Evolutionary conservation across 2,888 invertebrate species (phyloP).

Genomic region (Tinea pellionella): DNA sequence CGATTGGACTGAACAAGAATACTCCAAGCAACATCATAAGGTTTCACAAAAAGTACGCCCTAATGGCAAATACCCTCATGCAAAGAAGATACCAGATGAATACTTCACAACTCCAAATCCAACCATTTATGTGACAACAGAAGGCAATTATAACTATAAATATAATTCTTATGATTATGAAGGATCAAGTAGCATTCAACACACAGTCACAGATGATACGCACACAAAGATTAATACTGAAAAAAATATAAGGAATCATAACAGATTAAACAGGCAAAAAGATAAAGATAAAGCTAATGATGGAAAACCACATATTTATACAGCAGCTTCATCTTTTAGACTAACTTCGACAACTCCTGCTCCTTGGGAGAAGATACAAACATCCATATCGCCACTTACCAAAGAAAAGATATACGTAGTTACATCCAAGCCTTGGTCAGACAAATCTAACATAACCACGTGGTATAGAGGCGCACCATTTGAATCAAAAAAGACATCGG

Average conservation of each 20-base stretch:
- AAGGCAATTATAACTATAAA: slow-evolving; percentile 41
- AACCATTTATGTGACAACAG: slow-evolving; percentile 36
- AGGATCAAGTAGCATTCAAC: slow-evolving; percentile 55
- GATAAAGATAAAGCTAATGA: slow-evolving; percentile 31
- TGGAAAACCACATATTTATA: slow-evolving; percentile 47
- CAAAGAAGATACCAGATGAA: slow-evolving; percentile 83
- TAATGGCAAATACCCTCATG: slow-evolving; percentile 68
- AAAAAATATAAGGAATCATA: slow-evolving; percentile 41
- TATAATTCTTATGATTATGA: slow-evolving; percentile 59
- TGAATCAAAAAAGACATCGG: slow-evolving; percentile 41
- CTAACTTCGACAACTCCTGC: slow-evolving; percentile 52
- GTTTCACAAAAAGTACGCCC: slow-evolving; percentile 60
- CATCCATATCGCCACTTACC: slow-evolving; percentile 80
- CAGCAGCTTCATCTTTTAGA: slow-evolving; percentile 51
- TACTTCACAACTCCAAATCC: slow-evolving; percentile 76
- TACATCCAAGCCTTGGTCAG: slow-evolving; percentile 76
- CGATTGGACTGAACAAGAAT: slow-evolving; percentile 85
- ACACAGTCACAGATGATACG: slow-evolving; percentile 41
- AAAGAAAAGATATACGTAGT: slow-evolving; percentile 87
- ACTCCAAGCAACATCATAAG: slow-evolving; percentile 63
- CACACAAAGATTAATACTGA: slow-evolving; percentile 26
- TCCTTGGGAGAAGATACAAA: slow-evolving; percentile 76
- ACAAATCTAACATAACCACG: slow-evolving; percentile 30
- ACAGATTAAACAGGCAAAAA: slow-evolving; percentile 42
- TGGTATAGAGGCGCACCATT: slow-evolving; percentile 39